Percentiles rank a stretch among this genome's conserved stretches.
Evolutionary conservation across 2,888 invertebrate genomes (phyloP).

Genomic region (Meteorus cinctellus): DNA sequence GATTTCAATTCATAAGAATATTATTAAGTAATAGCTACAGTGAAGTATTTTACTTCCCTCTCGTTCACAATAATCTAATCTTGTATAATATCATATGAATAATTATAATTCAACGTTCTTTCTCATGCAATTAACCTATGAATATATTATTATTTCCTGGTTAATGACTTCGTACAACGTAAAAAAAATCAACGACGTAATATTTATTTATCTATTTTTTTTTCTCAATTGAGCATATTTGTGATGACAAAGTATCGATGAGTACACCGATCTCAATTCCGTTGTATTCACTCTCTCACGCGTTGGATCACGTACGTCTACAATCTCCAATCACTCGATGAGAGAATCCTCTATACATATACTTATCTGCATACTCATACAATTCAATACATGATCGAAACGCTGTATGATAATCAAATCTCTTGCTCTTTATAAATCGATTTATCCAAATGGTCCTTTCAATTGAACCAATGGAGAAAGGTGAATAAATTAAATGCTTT

Average conservation of each 20-base stretch:
- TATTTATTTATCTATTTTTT: not conserved
- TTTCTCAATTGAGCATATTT: not conserved
- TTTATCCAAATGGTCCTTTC: constrained; percentile 24
- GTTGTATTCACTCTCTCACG: constrained; percentile 29
- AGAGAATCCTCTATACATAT: not conserved
- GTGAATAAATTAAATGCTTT: not conserved
- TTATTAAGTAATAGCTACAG: not conserved
- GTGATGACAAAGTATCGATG: not conserved
- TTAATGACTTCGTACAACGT: not conserved
- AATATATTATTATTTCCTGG: not conserved
- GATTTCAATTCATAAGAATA: constrained; percentile 6
- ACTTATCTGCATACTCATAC: not conserved
- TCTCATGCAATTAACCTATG: constrained; percentile 3
- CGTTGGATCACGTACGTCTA: constrained; percentile 9
- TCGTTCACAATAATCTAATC: not conserved
- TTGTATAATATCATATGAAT: not conserved
- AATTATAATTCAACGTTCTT: not conserved
- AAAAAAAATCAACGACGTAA: not conserved
- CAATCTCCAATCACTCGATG: constrained; percentile 21
- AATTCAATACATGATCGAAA: not conserved
- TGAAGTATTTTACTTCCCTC: constrained; percentile 7
- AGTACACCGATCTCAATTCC: constrained; percentile 19
- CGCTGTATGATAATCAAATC: not conserved
- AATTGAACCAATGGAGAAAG: constrained; percentile 8
- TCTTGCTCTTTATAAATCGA: constrained; percentile 11